Conservation (phyloP, 2,797 vertebrate species). For the Crypturellus tataupa region DNA sequence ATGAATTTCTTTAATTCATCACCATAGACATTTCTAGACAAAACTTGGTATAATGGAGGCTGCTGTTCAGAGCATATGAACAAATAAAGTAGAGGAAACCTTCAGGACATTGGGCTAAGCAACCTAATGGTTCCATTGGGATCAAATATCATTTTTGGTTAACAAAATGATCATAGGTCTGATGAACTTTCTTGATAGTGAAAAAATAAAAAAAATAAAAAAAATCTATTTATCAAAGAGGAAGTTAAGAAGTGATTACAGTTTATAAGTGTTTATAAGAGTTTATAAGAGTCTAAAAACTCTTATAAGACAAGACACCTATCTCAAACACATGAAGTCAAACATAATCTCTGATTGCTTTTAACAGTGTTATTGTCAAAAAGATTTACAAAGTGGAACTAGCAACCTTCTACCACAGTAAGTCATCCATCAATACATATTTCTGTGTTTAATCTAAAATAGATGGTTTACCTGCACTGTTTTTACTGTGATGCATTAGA, state of each 20-base stretch:
- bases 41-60: background rate
- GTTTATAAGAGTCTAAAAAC: no score
- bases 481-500: background rate
- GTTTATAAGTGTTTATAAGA: background rate
- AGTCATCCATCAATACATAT: no score
- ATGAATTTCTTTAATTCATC: background rate
- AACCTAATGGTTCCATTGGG: background rate
- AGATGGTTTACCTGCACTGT: background rate
- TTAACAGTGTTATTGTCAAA: background rate
- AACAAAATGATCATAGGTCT: background rate
- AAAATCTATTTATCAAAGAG: background rate
- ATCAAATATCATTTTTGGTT: background rate
- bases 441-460: background rate
- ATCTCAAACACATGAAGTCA: background rate
- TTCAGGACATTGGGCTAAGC: background rate
- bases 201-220: background rate
- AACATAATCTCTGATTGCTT: accelerated
- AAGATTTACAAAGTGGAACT: background rate
- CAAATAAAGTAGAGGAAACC: background rate
- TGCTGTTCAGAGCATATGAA: background rate
- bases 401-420: background rate
- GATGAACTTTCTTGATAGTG: background rate
- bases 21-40: background rate
- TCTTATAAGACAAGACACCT: no score
- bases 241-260: background rate